These are phyloP conservation scores for Ctenopoma multispine DNA, from an alignment of 2,797 vertebrate species.

Conservation along the genomic window DNA sequence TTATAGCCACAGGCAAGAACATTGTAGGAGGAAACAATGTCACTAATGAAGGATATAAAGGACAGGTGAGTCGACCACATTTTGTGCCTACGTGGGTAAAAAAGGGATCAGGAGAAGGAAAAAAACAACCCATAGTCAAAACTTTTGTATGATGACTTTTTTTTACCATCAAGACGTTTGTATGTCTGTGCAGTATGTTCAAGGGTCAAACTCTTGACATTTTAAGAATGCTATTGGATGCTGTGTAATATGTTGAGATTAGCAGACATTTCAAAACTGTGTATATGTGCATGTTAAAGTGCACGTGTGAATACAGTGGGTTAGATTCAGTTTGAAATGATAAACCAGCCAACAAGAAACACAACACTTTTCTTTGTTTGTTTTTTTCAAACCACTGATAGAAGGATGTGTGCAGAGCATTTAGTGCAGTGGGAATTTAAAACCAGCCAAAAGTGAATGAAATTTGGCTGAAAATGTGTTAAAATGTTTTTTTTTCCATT, in stretches of 20 bases:
- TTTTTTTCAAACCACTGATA: background rate
- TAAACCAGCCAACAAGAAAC: background rate
- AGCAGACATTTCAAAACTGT: slow-evolving; percentile 41
- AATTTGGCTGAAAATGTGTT: background rate
- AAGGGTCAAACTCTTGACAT: slow-evolving; percentile 25
- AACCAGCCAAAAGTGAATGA: background rate
- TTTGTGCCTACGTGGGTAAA: background rate
- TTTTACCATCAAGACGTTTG: slow-evolving; percentile 16
- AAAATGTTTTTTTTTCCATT: too few species aligned
- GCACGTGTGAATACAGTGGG: slow-evolving; percentile 5
- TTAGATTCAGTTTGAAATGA: background rate
- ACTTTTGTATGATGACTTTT: slow-evolving; percentile 34
- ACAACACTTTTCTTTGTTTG: too few species aligned
- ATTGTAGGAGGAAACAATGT: background rate
- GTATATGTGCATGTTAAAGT: background rate
- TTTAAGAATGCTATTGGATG: slow-evolving; percentile 16
- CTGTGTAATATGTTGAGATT: slow-evolving; percentile 50
- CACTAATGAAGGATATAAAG: background rate
- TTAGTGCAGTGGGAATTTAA: background rate
- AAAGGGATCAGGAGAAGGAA: background rate
- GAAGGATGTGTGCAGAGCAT: too few species aligned
- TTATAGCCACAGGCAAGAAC: background rate
- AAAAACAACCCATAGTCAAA: background rate
- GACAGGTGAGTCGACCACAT: background rate
- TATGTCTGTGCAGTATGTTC: slow-evolving; percentile 59